Evolutionary conservation across 2,888 invertebrate genomes (phyloP).

Genomic region (Corbicula japonica): DNA sequence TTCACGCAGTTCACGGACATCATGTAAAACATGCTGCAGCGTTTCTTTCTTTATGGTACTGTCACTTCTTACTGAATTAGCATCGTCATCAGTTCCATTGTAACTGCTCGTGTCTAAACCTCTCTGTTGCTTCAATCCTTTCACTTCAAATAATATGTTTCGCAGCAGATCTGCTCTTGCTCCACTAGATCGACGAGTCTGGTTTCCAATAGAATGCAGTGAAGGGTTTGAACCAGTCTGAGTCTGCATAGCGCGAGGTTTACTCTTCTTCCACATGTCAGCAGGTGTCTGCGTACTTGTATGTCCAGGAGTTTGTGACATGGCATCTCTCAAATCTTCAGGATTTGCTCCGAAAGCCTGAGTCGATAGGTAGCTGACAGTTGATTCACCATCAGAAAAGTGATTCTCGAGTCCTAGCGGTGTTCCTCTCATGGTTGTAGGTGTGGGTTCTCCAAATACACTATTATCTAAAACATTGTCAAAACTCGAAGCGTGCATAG

Average conservation of each 20-base stretch:
- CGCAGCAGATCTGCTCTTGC: constrained; percentile 77
- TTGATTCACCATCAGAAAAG: constrained; percentile 80
- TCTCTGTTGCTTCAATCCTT: constrained; percentile 78
- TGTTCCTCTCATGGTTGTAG: constrained; percentile 73
- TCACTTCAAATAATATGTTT: constrained; percentile 80
- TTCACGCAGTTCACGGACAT: constrained; percentile 74
- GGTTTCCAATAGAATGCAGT: constrained; percentile 78
- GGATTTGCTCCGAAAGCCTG: constrained; percentile 77
- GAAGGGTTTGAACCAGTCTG: constrained; percentile 79
- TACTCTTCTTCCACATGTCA: constrained; percentile 65
- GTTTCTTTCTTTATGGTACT: constrained; percentile 76
- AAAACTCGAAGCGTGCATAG: constrained; percentile 83
- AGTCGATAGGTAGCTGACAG: constrained; percentile 77
- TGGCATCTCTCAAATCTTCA: constrained; percentile 74
- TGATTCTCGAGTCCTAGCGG: constrained; percentile 73
- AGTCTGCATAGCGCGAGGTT: constrained; percentile 70
- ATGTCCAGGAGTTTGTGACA: constrained; percentile 80
- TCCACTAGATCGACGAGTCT: constrained; percentile 76
- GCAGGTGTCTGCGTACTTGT: constrained; percentile 79
- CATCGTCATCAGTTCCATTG: constrained; percentile 70
- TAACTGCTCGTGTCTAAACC: constrained; percentile 72
- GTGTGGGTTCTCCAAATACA: constrained; percentile 74
- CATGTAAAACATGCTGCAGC: constrained; percentile 73
- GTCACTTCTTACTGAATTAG: constrained; percentile 73
- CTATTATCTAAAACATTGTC: constrained; percentile 79